Conservation (phyloP, 2,888 invertebrate species). For the Elgonia sp. region DNA sequence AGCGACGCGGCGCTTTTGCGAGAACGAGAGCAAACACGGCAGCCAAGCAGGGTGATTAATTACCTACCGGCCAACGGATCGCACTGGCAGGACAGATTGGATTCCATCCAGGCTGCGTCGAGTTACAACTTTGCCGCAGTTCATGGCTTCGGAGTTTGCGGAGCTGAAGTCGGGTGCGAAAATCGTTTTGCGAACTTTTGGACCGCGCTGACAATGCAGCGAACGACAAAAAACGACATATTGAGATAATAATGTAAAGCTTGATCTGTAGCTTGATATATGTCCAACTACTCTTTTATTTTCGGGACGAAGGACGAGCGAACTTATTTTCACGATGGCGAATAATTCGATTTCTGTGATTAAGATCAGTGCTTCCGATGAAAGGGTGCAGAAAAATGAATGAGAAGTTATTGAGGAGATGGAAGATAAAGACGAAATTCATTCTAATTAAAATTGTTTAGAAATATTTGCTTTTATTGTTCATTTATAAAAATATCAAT, state of each 20-base stretch:
- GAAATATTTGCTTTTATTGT: no score
- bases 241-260: constrained; percentile 39
- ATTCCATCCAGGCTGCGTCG: constrained; percentile 75
- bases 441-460: no score
- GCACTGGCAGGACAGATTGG: constrained; percentile 77
- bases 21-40: constrained; percentile 62
- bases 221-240: constrained; percentile 40
- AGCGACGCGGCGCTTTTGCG: constrained; percentile 30
- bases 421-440: no score
- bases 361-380: no score
- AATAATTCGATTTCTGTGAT: no score
- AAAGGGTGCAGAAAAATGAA: no score
- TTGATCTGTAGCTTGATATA: constrained; percentile 7
- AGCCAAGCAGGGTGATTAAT: constrained; percentile 77
- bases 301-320: background rate
- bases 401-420: no score
- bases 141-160: constrained; percentile 56
- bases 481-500: no score
- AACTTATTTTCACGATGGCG: background rate
- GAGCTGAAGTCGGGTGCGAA: constrained; percentile 50
- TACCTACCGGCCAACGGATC: constrained; percentile 74
- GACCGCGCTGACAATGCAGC: constrained; percentile 48
- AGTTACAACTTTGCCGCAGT: constrained; percentile 69
- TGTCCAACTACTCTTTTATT: background rate
- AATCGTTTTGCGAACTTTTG: constrained; percentile 62